A percentile compares a stretch with the other conserved stretches of the same genome.
phyloP scores from a whole-genome alignment of 2,113 vertebrate species.

The Gallinago jamesoni region DNA sequence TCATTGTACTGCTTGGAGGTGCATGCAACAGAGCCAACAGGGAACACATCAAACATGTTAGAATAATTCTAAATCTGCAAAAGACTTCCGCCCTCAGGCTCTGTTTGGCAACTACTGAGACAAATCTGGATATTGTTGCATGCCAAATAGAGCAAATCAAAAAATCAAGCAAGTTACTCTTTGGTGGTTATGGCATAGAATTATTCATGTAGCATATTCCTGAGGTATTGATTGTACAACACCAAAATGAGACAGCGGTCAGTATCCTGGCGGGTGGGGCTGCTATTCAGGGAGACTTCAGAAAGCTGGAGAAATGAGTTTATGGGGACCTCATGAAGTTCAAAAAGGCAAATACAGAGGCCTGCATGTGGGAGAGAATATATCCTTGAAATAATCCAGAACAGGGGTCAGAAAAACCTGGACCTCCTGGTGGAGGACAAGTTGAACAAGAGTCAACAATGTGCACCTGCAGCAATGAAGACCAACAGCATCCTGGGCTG shows the following conservation, averaged over 20 bases:
- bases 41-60: rapidly evolving
- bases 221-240: neutral
- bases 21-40: neutral
- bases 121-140: neutral
- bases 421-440: neutral
- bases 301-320: neutral
- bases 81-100: neutral
- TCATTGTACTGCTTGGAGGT: neutral
- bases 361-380: neutral
- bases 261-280: neutral
- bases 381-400: neutral
- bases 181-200: neutral
- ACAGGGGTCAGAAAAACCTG: neutral
- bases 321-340: neutral
- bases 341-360: neutral
- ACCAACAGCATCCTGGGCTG: neutral
- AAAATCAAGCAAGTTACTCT: neutral
- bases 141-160: neutral
- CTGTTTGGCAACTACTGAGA: neutral
- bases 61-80: neutral
- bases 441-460: neutral
- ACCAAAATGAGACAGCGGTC: neutral
- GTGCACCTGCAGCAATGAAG: neutral
- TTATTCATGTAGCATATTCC: neutral
- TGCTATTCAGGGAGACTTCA: neutral